Evolutionary conservation across 2,797 vertebrate species (phyloP), one percentile per base, ranked within the genome.

Genomic region (Pelochelys cantorii): DNA sequence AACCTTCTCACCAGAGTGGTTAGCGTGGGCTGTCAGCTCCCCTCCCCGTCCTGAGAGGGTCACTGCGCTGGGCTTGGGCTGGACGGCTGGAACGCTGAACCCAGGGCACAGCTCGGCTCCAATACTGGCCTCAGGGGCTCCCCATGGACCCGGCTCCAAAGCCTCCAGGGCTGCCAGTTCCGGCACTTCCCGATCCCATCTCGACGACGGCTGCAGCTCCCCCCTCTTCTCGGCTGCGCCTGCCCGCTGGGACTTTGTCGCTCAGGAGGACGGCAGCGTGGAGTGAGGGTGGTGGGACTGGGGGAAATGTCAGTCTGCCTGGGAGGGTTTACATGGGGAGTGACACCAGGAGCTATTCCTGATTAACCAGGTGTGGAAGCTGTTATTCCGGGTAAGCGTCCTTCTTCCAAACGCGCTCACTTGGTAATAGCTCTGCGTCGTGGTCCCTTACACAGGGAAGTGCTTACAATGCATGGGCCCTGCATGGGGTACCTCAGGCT

Each of bases 1-100:
- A 94, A 92, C 79, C 74, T 90, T 93, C 93, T 85, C 42, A 68
- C 23, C 54, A 88, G 79, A 17, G 83, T 25, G 0, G 29, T 60
- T 75, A 75, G 82, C 14, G 2, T 2, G 54, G 87, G 14, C 55
- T 83, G 81, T 90, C 84, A 78, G 85, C 80, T 82, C 57, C 56
- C 22, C 60, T 0, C 80, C 31, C 65, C 77, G 25, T 54, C 65
- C 34, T 10, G 42, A 65, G 17, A 48, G 42, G 42, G 42, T 42
- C 42, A 42, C 42, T 42, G 42, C 42, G 42, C 42, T 42, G 42
- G 42, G 42, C 71, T 85, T 57, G 42, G 42, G 42, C 42, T 42
- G 42, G 42, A 42, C 5, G 42, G 42, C 42, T 42, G 42, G 42
- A 42, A 42, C 42, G 6, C 42, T 6, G 42, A 42, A 42, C 42